Conservation (phyloP, 2,113 vertebrate species). For the Aegotheles bennettii region DNA sequence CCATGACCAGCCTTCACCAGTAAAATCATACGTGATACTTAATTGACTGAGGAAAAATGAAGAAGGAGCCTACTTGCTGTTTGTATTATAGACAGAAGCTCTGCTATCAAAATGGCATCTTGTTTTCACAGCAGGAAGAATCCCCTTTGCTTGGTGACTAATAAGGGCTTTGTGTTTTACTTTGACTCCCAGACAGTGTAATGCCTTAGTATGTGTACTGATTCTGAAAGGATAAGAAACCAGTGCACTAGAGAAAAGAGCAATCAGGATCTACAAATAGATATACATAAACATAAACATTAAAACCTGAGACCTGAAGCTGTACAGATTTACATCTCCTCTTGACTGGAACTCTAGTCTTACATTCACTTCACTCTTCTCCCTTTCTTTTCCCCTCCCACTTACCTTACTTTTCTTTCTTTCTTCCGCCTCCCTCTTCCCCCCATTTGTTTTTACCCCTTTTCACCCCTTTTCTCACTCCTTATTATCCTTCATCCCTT, state of each 20-base stretch:
- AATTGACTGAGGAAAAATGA: not conserved
- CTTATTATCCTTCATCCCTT: not conserved
- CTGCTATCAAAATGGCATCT: not conserved
- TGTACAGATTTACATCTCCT: rapidly evolving
- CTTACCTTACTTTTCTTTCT: not conserved
- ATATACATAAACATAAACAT: not conserved
- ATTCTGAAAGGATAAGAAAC: not conserved
- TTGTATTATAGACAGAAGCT: not conserved
- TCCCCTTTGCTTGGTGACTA: not conserved
- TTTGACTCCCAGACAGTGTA: not conserved
- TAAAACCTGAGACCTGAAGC: not conserved
- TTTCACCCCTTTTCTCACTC: not conserved
- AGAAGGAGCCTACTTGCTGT: not conserved
- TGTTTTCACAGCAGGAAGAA: not conserved
- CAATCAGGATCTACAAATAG: not conserved
- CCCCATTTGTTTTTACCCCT: not conserved
- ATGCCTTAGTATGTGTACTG: not conserved
- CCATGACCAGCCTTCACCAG: rapidly evolving
- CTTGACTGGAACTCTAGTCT: not conserved
- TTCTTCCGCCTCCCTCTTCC: not conserved
- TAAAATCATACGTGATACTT: not conserved
- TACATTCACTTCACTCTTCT: not conserved
- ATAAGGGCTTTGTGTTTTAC: not conserved
- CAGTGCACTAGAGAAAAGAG: not conserved
- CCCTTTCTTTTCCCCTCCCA: not conserved